Percentiles rank a stretch among this genome's conserved stretches.
These are phyloP conservation scores for Seriola aureovittata DNA, from an alignment of 2,113 vertebrate genomes.

Conservation along the genomic window DNA sequence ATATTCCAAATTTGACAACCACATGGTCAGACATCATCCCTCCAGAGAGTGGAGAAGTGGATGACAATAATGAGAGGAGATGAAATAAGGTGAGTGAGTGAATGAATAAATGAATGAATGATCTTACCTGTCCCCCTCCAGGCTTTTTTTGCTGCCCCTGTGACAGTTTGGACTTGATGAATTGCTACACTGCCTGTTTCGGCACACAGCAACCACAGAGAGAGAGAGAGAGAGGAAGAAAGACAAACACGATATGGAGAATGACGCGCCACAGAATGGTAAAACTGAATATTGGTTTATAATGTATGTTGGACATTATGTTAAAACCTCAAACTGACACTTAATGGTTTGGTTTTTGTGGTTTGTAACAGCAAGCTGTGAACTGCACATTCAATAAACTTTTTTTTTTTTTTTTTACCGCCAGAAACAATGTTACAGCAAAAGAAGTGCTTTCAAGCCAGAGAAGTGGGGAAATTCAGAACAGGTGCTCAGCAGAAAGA, in stretches of 20 bases:
- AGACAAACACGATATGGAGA: slow-evolving; percentile 61
- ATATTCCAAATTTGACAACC: not conserved
- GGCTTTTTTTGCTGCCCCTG: slow-evolving; percentile 90
- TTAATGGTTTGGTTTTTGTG: slow-evolving; percentile 7
- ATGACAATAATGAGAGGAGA: not conserved
- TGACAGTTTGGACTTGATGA: slow-evolving; percentile 91
- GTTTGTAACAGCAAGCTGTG: slow-evolving; percentile 24
- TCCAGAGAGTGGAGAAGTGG: not conserved
- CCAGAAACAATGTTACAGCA: slow-evolving; percentile 26
- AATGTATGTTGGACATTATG: slow-evolving; percentile 2
- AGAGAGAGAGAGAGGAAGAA: slow-evolving; percentile 67
- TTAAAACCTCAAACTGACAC: slow-evolving; percentile 11
- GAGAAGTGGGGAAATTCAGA: slow-evolving; percentile 16
- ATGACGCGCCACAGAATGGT: slow-evolving; percentile 55
- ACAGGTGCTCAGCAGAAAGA: slow-evolving; percentile 45
- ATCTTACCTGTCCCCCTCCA: slow-evolving; percentile 94
- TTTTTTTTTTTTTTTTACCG: not conserved
- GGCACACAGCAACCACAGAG: slow-evolving; percentile 81
- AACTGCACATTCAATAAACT: not conserved
- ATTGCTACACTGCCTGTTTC: slow-evolving; percentile 91
- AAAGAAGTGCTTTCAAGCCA: slow-evolving; percentile 43
- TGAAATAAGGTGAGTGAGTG: slow-evolving; percentile 12
- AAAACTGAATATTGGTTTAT: slow-evolving; percentile 29
- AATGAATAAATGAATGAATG: slow-evolving; percentile 45
- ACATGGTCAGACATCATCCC: not conserved